These are phyloP conservation scores for Diachasma alloeum DNA, from an alignment of 1,140 invertebrate genomes.

Conservation along the genomic window DNA sequence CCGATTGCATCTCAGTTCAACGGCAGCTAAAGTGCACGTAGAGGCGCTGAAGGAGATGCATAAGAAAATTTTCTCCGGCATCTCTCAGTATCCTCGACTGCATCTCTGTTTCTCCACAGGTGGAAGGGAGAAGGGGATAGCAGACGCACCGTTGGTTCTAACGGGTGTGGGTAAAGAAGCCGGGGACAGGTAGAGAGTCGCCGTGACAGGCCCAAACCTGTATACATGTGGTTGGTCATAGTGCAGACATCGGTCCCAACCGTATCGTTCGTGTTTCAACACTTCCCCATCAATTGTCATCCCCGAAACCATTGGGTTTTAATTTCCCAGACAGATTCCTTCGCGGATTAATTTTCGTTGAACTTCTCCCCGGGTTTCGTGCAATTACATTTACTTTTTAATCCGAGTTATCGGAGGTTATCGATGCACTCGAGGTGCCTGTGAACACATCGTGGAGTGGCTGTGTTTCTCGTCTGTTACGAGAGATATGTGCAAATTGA, in stretches of 20 bases:
- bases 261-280: neutral
- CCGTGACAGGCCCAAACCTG: constrained; percentile 12
- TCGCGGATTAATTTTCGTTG: neutral
- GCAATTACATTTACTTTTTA: neutral
- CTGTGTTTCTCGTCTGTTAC: constrained; percentile 30
- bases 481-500: neutral
- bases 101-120: neutral
- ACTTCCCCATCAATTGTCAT: neutral
- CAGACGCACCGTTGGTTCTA: neutral
- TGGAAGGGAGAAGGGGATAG: neutral
- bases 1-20: too few relatives aligned
- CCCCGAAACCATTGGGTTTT: neutral
- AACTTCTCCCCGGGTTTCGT: neutral
- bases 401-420: neutral
- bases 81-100: neutral
- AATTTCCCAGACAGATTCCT: too few relatives aligned
- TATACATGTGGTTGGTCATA: neutral
- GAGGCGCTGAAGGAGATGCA: too few relatives aligned
- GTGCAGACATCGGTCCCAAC: neutral
- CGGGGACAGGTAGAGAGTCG: neutral
- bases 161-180: neutral
- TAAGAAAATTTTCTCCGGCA: neutral
- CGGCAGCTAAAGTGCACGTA: too few relatives aligned
- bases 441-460: neutral
- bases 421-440: neutral